These are phyloP conservation scores for Xyrauchen texanus DNA, from an alignment of 2,113 vertebrate species.

Conservation along the genomic window DNA sequence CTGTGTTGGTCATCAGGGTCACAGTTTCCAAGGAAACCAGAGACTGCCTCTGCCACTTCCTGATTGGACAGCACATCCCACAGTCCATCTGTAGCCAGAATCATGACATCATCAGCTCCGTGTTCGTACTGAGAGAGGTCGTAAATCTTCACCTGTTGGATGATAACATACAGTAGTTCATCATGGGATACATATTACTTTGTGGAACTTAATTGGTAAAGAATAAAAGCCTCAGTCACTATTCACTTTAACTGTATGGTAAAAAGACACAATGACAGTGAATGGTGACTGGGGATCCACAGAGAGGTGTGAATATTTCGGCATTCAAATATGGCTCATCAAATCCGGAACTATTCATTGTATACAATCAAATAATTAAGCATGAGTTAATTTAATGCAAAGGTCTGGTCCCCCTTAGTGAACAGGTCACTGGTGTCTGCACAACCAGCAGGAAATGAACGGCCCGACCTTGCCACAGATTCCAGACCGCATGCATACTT, in stretches of 20 bases:
- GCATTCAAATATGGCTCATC: too few species aligned
- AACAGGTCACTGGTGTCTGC: neutral
- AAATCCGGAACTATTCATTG: too few species aligned
- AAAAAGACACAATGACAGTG: too few species aligned
- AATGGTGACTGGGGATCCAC: too few species aligned
- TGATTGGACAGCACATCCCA: slow-evolving; percentile 96
- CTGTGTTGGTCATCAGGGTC: slow-evolving; percentile 95
- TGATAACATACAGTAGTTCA: neutral
- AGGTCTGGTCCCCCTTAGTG: neutral
- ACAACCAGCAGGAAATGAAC: neutral
- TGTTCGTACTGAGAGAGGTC: slow-evolving; percentile 84
- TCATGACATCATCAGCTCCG: slow-evolving; percentile 87
- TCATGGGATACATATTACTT: too few species aligned
- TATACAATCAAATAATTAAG: too few species aligned
- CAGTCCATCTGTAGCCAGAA: slow-evolving; percentile 93
- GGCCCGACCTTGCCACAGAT: neutral
- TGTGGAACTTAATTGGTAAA: too few species aligned
- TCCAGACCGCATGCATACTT: neutral
- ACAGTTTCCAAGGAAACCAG: slow-evolving; percentile 92
- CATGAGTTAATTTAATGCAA: too few species aligned
- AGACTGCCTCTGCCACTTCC: slow-evolving; percentile 90
- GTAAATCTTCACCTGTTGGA: slow-evolving; percentile 87
- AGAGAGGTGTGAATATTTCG: too few species aligned
- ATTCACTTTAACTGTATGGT: too few species aligned
- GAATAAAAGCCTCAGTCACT: too few species aligned